Evolutionary conservation across 2,888 invertebrate species (phyloP).

Genomic region (Synergus japonicus): DNA sequence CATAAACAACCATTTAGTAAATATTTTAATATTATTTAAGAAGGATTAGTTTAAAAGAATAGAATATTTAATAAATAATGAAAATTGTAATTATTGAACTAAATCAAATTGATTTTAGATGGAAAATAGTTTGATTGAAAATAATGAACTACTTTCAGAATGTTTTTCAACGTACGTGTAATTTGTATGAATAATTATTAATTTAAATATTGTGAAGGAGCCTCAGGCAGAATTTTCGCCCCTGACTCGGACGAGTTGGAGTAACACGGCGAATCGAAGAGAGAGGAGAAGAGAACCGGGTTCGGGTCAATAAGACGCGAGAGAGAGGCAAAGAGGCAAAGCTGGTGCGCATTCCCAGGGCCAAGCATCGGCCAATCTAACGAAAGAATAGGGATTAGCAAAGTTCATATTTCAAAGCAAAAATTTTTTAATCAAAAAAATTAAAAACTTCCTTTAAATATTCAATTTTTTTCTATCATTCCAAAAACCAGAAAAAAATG

Average conservation of each 20-base stretch:
- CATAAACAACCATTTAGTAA: too few relatives aligned
- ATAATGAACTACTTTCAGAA: background rate
- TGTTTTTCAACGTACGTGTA: background rate
- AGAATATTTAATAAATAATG: too few relatives aligned
- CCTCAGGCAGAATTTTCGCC: slow-evolving; percentile 58
- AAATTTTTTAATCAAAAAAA: background rate
- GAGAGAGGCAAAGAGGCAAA: slow-evolving; percentile 69
- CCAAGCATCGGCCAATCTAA: slow-evolving; percentile 68
- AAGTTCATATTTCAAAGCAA: background rate
- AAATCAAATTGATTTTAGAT: background rate
- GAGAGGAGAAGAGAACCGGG: slow-evolving; percentile 74
- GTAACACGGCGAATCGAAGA: slow-evolving; percentile 51
- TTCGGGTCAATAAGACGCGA: slow-evolving; percentile 77
- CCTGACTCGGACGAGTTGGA: slow-evolving; percentile 48
- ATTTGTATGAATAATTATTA: background rate
- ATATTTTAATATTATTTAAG: too few relatives aligned
- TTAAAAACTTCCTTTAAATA: background rate
- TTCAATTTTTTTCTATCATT: background rate
- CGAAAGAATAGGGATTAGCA: slow-evolving; percentile 63
- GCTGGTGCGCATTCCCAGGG: slow-evolving; percentile 75
- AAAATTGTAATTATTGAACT: background rate
- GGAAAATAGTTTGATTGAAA: background rate
- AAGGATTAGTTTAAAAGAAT: too few relatives aligned
- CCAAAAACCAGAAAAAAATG: background rate
- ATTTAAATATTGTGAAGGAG: slow-evolving; percentile 42